Evolutionary conservation across 2,888 invertebrate species (phyloP), one percentile per base, ranked within the genome.

Genomic region (Hesperia comma): DNA sequence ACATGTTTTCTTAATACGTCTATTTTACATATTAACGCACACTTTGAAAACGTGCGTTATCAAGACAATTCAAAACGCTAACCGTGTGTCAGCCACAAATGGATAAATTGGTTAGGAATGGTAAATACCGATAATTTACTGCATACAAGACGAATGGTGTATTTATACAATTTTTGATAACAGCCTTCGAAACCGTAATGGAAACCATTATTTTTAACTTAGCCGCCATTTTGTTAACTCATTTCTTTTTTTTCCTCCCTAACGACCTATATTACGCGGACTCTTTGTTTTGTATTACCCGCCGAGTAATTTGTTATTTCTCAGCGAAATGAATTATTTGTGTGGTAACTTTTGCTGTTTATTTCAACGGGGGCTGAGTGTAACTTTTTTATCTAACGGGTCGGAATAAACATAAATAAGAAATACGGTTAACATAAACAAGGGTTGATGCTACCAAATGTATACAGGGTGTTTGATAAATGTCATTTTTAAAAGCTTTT

Each of bases 191-290:
- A 67, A 60, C 61, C 37, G 70, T 71, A 77, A 78, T 73, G 76
- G 72, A 72, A 70, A 70, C 70, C 75, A 74, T 78, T 78, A 77
- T 73, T 75, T 77, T 75, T 74, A 72, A 77, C 77, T 77, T 75
- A 74, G 71, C 75, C 70, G 69, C 73, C 70, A 76, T 76, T 75
- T 71, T 71, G 72, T 74, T 77, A 74, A 75, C 74, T 74, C 74
- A 72, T 74, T 74, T 76, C 71, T 72, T 77, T 70, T 70, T 68
- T 63, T 64, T 49, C 33, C 58, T 69, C 63, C 72, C 66, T 74
- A 75, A 77, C 73, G 73, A 75, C 74, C 72, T 67, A 72, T 70
- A 74, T 74, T 73, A 74, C 71, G 68, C 61, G 63, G 70, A 70
- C 69, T 71, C 72, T 73, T 76, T 75, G 73, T 74, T 74, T 75